A percentile compares a stretch with the other conserved stretches of the same genome.
phyloP scores from a whole-genome alignment of 1,140 invertebrate genomes.

The Dendrolimus kikuchii region DNA sequence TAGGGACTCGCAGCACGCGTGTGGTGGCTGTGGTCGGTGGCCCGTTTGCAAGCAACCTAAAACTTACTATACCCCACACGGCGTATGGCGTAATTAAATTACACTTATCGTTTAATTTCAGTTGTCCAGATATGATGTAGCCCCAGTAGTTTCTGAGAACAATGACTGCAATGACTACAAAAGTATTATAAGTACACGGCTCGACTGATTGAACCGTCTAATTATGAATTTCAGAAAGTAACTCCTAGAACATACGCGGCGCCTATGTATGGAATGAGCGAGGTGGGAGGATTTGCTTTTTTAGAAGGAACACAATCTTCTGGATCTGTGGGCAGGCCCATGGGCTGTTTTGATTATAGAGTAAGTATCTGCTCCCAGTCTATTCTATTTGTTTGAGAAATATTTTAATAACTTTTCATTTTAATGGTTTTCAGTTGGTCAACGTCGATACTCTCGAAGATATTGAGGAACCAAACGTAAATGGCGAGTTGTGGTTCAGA shows the following conservation, averaged over 20 bases:
- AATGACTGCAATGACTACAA: too few species aligned
- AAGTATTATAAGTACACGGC: too few species aligned
- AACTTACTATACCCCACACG: too few species aligned
- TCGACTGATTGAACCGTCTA: not conserved
- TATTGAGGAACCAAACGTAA: constrained; percentile 16
- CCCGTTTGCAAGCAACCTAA: too few species aligned
- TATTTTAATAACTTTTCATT: not conserved
- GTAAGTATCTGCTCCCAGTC: not conserved
- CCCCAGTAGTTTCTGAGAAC: too few species aligned
- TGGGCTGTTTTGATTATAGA: constrained; percentile 1
- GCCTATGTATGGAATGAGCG: constrained; percentile 72
- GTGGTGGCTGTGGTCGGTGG: too few species aligned
- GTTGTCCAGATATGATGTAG: too few species aligned
- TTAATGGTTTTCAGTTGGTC: constrained; percentile 20
- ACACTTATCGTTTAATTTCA: too few species aligned
- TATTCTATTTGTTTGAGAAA: too few species aligned
- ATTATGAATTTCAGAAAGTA: not conserved
- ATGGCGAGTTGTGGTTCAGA: constrained; percentile 27
- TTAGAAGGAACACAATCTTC: not conserved
- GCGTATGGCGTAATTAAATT: too few species aligned
- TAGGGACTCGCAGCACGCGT: too few species aligned
- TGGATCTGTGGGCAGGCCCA: not conserved
- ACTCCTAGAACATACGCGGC: not conserved
- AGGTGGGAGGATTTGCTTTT: constrained; percentile 1
- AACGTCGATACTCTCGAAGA: constrained; percentile 19